Conservation (phyloP, 2,888 invertebrate genomes). For the Linyphia triangularis region DNA sequence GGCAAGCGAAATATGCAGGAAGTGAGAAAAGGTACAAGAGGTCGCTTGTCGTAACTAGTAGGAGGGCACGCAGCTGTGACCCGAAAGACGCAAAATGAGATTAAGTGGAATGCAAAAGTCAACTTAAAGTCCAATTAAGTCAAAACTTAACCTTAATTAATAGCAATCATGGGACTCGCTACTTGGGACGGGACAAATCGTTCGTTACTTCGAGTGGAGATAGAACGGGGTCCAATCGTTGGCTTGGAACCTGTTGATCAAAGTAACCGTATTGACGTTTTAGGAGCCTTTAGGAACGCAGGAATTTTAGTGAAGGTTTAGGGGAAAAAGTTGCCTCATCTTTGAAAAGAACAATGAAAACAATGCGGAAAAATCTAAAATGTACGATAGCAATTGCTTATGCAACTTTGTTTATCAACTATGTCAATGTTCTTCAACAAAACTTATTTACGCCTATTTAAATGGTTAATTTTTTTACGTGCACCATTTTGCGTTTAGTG, state of each 20-base stretch:
- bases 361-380: too few relatives aligned
- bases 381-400: too few relatives aligned
- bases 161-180: not conserved
- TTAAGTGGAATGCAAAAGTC: conserved; percentile 4
- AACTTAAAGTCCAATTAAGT: not conserved
- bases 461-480: too few relatives aligned
- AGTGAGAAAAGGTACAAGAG: not conserved
- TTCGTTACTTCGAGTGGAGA: not conserved
- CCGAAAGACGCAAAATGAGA: not conserved
- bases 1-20: not conserved
- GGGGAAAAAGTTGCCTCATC: too few relatives aligned
- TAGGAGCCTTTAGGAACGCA: too few relatives aligned
- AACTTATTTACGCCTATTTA: too few relatives aligned
- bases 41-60: not conserved
- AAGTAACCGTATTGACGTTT: too few relatives aligned
- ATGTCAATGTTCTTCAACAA: too few relatives aligned
- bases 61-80: not conserved
- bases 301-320: too few relatives aligned
- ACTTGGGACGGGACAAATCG: not conserved
- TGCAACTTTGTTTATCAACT: too few relatives aligned
- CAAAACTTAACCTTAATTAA: not conserved
- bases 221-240: not conserved
- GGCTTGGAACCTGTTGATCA: not conserved
- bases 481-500: too few relatives aligned
- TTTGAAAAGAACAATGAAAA: too few relatives aligned